These are phyloP conservation scores for Erebia ligea DNA, from an alignment of 2,888 invertebrate species.

Conservation along the genomic window DNA sequence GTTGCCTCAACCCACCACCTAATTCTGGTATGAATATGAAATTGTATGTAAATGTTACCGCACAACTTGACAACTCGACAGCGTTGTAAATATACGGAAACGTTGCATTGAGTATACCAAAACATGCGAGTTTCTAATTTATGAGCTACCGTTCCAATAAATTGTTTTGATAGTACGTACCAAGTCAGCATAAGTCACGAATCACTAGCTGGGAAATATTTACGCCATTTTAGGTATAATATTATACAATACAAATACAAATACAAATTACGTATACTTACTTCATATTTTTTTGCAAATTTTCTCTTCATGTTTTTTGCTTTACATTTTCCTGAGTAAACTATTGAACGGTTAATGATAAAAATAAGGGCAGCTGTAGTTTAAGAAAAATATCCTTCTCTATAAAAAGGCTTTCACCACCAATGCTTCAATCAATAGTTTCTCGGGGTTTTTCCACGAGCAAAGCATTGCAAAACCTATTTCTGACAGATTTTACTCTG, in stretches of 20 bases:
- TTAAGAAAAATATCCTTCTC: no score
- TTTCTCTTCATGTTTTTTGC: no score
- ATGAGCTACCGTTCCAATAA: slow-evolving; percentile 66
- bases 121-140: slow-evolving; percentile 70
- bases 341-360: no score
- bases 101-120: slow-evolving; percentile 66
- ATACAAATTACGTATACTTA: no score
- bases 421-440: no score
- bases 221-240: background rate
- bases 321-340: no score
- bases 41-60: slow-evolving; percentile 74
- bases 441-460: no score
- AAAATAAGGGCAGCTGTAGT: no score
- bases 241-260: background rate
- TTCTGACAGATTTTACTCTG: no score
- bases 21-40: slow-evolving; percentile 80
- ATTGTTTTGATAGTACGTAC: slow-evolving; percentile 59
- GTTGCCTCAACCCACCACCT: slow-evolving; percentile 56
- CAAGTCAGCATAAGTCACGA: slow-evolving; percentile 43
- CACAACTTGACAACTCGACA: slow-evolving; percentile 73
- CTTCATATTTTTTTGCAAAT: background rate
- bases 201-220: slow-evolving; percentile 25
- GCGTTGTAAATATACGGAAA: slow-evolving; percentile 70
- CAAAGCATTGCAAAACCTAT: no score
- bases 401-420: no score